Percentiles rank a stretch among this genome's conserved stretches.
phyloP scores from a whole-genome alignment of 2,797 vertebrate species.

The Coluber constrictor region DNA sequence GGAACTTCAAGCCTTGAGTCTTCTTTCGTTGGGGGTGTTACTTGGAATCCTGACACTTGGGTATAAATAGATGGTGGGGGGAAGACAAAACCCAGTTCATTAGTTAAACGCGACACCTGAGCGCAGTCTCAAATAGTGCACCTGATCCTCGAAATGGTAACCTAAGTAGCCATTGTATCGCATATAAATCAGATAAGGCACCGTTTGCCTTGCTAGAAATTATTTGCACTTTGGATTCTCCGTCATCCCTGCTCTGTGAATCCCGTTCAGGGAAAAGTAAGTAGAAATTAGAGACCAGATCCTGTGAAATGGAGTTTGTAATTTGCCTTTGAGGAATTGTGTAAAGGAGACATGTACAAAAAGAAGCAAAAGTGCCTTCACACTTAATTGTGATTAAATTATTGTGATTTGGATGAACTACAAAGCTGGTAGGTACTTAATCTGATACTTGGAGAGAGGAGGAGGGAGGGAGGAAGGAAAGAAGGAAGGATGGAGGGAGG shows the following conservation, averaged over 20 bases:
- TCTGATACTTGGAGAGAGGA: neutral
- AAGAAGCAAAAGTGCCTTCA: neutral
- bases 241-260: slow-evolving; percentile 45
- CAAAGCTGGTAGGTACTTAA: neutral
- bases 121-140: slow-evolving; percentile 75
- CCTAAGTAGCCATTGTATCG: slow-evolving; percentile 81
- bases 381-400: slow-evolving; percentile 11
- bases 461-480: too few species aligned
- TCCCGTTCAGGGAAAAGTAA: slow-evolving; percentile 61
- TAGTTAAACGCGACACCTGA: slow-evolving; percentile 85
- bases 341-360: neutral
- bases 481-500: neutral
- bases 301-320: slow-evolving; percentile 19
- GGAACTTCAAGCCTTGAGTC: too few species aligned
- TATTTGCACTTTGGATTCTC: slow-evolving; percentile 42
- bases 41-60: neutral
- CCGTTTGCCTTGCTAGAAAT: slow-evolving; percentile 52
- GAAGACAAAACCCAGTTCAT: slow-evolving; percentile 72
- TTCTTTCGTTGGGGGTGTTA: too few species aligned
- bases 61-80: slow-evolving; percentile 78
- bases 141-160: slow-evolving; percentile 86
- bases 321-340: neutral
- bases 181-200: slow-evolving; percentile 82
- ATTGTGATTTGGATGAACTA: slow-evolving; percentile 23
- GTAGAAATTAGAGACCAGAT: slow-evolving; percentile 30